Conservation (phyloP, 1,140 invertebrate genomes). For the Andrena cerasifolii region DNA sequence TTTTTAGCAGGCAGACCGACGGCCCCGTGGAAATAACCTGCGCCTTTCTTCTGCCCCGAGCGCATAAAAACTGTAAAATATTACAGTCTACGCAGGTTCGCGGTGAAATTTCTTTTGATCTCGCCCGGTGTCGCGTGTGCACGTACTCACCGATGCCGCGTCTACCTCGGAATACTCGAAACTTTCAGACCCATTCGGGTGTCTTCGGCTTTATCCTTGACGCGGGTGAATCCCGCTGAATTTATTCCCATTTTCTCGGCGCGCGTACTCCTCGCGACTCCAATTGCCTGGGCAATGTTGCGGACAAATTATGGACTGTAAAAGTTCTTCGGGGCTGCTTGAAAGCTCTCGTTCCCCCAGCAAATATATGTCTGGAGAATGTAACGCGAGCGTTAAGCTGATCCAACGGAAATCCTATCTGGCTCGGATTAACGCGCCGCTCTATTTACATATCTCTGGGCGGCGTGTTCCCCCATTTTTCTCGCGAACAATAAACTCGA, state of each 20-base stretch:
- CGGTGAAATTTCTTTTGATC: slow-evolving; percentile 35
- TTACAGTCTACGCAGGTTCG: slow-evolving; percentile 35
- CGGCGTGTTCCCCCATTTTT: neutral
- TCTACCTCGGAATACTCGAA: slow-evolving; percentile 27
- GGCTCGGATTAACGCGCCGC: slow-evolving; percentile 6
- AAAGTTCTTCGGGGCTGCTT: too few species aligned
- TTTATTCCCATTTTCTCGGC: neutral
- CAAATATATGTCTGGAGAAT: too few species aligned
- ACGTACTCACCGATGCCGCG: too few species aligned
- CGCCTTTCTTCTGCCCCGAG: slow-evolving; percentile 36
- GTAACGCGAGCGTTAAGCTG: neutral
- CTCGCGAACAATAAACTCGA: slow-evolving; percentile 4
- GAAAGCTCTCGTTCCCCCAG: too few species aligned
- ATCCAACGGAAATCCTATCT: slow-evolving; percentile 30
- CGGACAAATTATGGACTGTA: too few species aligned
- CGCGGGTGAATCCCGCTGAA: too few species aligned
- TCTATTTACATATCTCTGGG: slow-evolving; percentile 13
- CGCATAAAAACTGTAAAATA: slow-evolving; percentile 60
- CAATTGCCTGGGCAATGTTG: too few species aligned
- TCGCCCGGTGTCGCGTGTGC: too few species aligned
- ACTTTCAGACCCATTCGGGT: neutral
- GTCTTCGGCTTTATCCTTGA: slow-evolving; percentile 2
- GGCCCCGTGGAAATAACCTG: slow-evolving; percentile 14
- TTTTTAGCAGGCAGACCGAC: slow-evolving; percentile 26
- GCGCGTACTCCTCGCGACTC: neutral